Evolutionary conservation across 2,888 invertebrate species (phyloP).

Genomic region (Drosophila monieri): DNA sequence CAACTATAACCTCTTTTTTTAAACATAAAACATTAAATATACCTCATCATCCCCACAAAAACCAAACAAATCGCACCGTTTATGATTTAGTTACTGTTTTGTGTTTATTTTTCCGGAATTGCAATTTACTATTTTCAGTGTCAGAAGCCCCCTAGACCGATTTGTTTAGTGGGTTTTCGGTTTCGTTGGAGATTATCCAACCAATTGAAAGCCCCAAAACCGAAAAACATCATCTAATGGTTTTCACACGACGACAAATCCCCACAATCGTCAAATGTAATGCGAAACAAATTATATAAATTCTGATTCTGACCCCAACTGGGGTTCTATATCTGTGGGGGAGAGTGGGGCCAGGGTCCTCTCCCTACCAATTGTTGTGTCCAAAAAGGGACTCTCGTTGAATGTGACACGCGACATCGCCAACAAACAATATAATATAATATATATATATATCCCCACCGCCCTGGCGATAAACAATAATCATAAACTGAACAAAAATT

Average conservation of each 20-base stretch:
- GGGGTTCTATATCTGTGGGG: too few species aligned
- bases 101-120: constrained; percentile 23
- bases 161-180: background rate
- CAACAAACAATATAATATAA: constrained; percentile 9
- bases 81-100: constrained; percentile 7
- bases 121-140: constrained; percentile 33
- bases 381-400: constrained; percentile 22
- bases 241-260: constrained; percentile 74
- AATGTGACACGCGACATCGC: constrained; percentile 42
- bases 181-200: constrained; percentile 31
- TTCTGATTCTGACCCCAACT: too few species aligned
- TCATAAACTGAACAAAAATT: constrained; percentile 69
- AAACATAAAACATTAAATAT: too few species aligned
- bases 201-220: background rate
- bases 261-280: constrained; percentile 70
- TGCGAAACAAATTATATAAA: constrained; percentile 63
- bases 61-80: too few species aligned
- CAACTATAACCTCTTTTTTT: too few species aligned
- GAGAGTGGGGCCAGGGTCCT: too few species aligned
- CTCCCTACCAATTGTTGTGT: constrained; percentile 9
- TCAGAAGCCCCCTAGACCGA: background rate
- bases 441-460: background rate
- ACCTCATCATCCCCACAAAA: too few species aligned
- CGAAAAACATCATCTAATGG: constrained; percentile 60
- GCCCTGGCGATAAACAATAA: constrained; percentile 60